phyloP scores from a whole-genome alignment of 2,113 vertebrate genomes.

The Hippocampus barbouri region DNA sequence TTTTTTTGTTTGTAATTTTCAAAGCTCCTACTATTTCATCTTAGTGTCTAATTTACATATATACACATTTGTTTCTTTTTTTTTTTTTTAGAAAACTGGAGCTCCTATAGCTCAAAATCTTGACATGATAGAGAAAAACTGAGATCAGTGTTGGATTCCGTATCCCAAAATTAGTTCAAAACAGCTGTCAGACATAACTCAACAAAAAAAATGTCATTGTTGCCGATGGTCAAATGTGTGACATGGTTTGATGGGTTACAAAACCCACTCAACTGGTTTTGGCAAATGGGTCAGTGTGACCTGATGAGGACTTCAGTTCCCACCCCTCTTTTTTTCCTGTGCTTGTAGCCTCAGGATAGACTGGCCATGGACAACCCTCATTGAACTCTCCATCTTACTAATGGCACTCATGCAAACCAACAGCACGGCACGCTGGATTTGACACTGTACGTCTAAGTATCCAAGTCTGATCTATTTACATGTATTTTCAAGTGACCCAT shows the following conservation, averaged over 20 bases:
- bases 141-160: too few species aligned
- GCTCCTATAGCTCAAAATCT: too few species aligned
- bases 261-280: not conserved
- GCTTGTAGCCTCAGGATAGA: not conserved
- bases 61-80: too few species aligned
- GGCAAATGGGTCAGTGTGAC: not conserved
- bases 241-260: not conserved
- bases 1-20: too few species aligned
- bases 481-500: not conserved
- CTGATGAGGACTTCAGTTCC: not conserved
- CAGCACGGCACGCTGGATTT: not conserved
- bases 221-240: not conserved
- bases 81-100: too few species aligned
- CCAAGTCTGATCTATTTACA: not conserved
- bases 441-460: not conserved
- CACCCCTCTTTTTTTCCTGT: too few species aligned
- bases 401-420: not conserved
- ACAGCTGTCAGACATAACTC: too few species aligned
- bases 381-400: not conserved
- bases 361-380: not conserved
- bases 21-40: too few species aligned
- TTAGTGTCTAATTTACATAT: too few species aligned
- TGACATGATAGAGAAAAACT: too few species aligned
- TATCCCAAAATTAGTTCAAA: too few species aligned
- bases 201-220: not conserved